Percentiles rank a stretch among this genome's conserved stretches.
Conservation (phyloP, 30 jellyfish, hydroid and myxozoan genomes). For the Catostylus mosaicus region DNA sequence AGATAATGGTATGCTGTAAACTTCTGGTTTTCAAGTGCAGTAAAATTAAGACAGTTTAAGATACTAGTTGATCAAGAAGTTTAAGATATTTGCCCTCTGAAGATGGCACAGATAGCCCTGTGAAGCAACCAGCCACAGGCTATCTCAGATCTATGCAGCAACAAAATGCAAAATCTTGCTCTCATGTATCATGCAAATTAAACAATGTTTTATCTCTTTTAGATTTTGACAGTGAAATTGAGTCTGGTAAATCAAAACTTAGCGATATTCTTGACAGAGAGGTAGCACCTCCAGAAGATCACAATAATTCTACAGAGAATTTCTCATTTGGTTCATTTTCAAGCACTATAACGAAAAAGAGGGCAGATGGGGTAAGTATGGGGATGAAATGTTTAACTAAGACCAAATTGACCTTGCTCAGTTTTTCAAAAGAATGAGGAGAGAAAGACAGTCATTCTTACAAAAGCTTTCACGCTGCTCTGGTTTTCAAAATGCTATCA, state of each 20-base stretch:
- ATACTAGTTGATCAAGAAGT: too few relatives aligned
- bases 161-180: background rate
- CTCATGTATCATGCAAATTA: background rate
- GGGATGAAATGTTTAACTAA: background rate
- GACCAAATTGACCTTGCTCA: too few relatives aligned
- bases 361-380: conserved; percentile 80
- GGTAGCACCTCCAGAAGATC: background rate
- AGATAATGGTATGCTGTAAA: conserved; percentile 25
- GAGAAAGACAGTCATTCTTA: too few relatives aligned
- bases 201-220: background rate
- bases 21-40: too few relatives aligned
- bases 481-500: too few relatives aligned
- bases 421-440: too few relatives aligned
- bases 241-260: conserved; percentile 50
- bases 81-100: too few relatives aligned
- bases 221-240: conserved; percentile 63
- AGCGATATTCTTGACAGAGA: conserved; percentile 43
- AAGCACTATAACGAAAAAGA: conserved; percentile 49
- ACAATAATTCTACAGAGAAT: background rate
- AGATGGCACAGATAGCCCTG: too few relatives aligned
- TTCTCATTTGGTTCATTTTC: conserved; percentile 49
- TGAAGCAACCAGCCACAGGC: too few relatives aligned
- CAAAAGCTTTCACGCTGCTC: too few relatives aligned
- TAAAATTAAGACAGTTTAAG: too few relatives aligned
- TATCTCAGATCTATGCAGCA: too few relatives aligned